phyloP scores from a whole-genome alignment of 2,797 vertebrate species.

The Kryptolebias ocellatus region DNA sequence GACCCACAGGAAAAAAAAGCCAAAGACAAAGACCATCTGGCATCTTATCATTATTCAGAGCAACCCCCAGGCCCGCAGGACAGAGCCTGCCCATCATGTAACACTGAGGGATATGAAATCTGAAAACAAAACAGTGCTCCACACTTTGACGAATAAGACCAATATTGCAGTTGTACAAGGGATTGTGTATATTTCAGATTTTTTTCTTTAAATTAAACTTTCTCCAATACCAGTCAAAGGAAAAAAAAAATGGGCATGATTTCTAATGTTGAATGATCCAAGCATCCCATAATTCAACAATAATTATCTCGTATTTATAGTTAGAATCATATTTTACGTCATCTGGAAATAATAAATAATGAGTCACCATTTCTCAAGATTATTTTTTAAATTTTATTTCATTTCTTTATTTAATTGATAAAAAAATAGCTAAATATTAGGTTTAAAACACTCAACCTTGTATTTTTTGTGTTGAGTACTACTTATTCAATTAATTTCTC shows the following conservation, averaged over 20 bases:
- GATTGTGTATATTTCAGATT: not conserved
- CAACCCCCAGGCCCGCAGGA: constrained; percentile 55
- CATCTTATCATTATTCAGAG: constrained; percentile 70
- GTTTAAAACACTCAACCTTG: no score
- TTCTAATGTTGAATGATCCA: not conserved
- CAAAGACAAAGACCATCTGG: constrained; percentile 73
- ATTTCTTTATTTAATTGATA: no score
- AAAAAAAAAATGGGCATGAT: not conserved
- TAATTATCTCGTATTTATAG: no score
- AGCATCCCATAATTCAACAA: no score
- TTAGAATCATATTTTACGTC: no score
- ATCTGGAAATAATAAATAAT: no score
- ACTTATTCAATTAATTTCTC: no score
- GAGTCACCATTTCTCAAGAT: no score
- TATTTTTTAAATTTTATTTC: no score
- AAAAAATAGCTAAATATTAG: no score
- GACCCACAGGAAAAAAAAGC: constrained; percentile 55
- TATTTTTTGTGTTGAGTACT: no score
- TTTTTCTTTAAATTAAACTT: not conserved
- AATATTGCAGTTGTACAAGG: constrained; percentile 4
- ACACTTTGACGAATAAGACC: constrained; percentile 24
- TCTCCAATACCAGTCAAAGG: not conserved
- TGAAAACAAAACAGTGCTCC: constrained; percentile 29
- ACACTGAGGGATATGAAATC: constrained; percentile 32
- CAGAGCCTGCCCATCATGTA: constrained; percentile 51